Base-by-base conservation (phyloP, 2,797 vertebrate species). In the Adelosebastes latens region DNA sequence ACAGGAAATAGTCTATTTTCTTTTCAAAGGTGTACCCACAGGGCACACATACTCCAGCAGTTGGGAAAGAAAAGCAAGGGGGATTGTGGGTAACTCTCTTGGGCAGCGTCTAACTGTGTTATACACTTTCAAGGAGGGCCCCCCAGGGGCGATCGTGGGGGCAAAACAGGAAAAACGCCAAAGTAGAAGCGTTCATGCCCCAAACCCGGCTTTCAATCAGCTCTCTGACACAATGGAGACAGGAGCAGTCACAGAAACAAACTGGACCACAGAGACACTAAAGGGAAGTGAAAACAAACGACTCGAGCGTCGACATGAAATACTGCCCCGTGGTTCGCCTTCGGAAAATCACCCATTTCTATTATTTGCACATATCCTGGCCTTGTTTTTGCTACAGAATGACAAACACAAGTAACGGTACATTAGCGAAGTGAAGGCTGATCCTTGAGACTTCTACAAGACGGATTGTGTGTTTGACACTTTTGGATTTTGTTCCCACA, bases 331-430 rank as follows among this genome's bases (percentile, higher is more conserved):
- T 25, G 74, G 72, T 80, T 74, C 13, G 81, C 78, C 58, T 82
- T 80, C 70, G 75, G 83, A 92, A 88, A 91, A 90, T 90, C 84
- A 66, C 74, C 85, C 89, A 69, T 87, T 91, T 84, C 91, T 90
- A 89, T 91, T 88, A 93, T 93, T 91, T 85, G 83, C 86, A 92
- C 85, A 90, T 87, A 90, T 89, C 89, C 92, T 93, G 90, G 88
- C 88, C 92, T 92, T 92, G 90, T 92, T 91, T 87, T 88, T 29
- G 69, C 72, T 66, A 29, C 79, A 55, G 83, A 77, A 56, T 81
- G 89, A 91, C 81, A 91, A 93, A 93, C 90, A 88, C 64, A 36
- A 84, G 90, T 64, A 83, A 82, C 29, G 75, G 75, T 53, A 81
- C 88, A 88, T 90, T 87, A 92, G 86, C 22, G 24, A 60, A 65